Base-by-base conservation (phyloP, 2,888 invertebrate genomes). In the Latrodectus elegans region DNA sequence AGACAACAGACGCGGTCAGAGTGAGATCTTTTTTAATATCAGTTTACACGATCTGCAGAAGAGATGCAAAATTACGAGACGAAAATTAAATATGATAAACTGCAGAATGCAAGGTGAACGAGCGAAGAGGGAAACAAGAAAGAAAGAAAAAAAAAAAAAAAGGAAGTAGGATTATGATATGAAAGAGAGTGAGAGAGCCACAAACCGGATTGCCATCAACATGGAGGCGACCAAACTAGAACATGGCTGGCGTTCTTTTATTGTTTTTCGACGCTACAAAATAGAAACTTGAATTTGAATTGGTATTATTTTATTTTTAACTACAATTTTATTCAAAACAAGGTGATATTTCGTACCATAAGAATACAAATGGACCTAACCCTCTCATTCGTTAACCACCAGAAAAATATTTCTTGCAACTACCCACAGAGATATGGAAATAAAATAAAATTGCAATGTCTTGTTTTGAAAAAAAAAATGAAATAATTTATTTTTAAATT, bases 211-310 rank as follows among this genome's bases (percentile, higher is more conserved):
- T 60, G 52, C 65, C 64, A 71, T 71, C 77, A 65, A 70, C 22
- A 82, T 75, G 72, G 53, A 76, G 77, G 77, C 52, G 84, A 84
- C 22, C n/a, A 53, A 78, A 77, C 77, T 65, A 72, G 72, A 83
- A 71, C 64, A 60, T n/a, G 38, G 51, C 22, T 52, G 65, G n/a
- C 26, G 70, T 53, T 53, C 60, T 55, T 67, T 70, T 53, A n/a
- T 75, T 75, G 75, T 75, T 60, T 15, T 75, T 55, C 11, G 38
- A 51, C 22, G 38, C 6, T 68, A 22, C 26, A 10, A 17, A 22
- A 68, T 26, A 9, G 38, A 68, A 68, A 15, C 12, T 68, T 17
- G 68, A 22, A 26, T 68, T 17, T 38, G 22, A 64, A n/a, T 17
- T 26, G 14, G 68, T 38, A 22, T 38, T 38, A 26, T 22, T 68